Conservation (phyloP, 2,888 invertebrate genomes). For the Acheta domesticus region DNA sequence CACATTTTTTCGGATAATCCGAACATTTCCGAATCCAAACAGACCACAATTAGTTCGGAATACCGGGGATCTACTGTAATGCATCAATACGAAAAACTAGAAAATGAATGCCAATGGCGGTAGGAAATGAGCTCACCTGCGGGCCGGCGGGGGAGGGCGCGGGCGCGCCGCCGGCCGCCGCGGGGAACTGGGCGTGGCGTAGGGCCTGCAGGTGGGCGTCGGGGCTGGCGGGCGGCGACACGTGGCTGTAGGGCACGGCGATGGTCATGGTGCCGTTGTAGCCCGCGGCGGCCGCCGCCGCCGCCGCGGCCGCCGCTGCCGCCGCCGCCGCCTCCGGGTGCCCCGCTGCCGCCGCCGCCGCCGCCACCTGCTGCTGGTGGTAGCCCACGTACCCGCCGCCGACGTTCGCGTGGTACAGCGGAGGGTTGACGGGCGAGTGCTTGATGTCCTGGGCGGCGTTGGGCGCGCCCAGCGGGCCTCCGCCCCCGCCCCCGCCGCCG, state of each 20-base stretch:
- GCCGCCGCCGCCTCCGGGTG: constrained; percentile 24
- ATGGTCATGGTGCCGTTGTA: constrained; percentile 44
- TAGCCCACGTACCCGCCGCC: constrained; percentile 22
- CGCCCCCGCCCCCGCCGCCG: no score
- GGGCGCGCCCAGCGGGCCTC: constrained; percentile 35
- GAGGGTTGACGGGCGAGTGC: neutral
- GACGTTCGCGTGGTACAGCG: constrained; percentile 27
- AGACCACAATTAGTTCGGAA: no score
- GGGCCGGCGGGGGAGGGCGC: constrained; percentile 37
- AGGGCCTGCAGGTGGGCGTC: constrained; percentile 40
- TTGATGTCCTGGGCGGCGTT: neutral
- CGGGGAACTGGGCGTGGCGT: constrained; percentile 35
- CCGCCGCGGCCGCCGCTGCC: constrained; percentile 7
- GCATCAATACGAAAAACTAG: no score
- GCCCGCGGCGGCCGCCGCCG: constrained; percentile 29
- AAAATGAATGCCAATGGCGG: no score
- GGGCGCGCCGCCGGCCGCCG: constrained; percentile 38
- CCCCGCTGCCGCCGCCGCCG: neutral
- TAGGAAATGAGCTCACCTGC: constrained; percentile 20
- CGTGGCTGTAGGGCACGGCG: constrained; percentile 40
- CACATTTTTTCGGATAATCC: no score
- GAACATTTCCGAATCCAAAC: no score
- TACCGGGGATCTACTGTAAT: no score
- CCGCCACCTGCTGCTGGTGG: constrained; percentile 21
- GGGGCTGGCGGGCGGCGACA: constrained; percentile 49